A percentile compares a stretch with the other conserved stretches of the same genome.
Evolutionary conservation across 35 echinoderm and acorn worm genomes (phyloP).

Genomic region (Apostichopus californicus): DNA sequence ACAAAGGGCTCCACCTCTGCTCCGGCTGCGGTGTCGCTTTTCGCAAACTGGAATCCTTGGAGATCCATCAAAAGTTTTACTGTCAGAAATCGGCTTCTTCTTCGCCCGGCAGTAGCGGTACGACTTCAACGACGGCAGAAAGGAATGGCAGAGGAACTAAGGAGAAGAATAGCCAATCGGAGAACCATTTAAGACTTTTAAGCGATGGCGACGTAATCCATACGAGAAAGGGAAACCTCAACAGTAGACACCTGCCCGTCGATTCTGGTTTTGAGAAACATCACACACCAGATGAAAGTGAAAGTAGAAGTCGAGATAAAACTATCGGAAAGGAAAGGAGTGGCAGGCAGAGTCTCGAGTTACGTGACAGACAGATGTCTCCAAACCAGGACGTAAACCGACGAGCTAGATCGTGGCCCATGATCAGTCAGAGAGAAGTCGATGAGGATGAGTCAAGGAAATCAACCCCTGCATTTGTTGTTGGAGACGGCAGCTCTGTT

Average conservation of each 20-base stretch:
- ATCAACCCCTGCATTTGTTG: neutral
- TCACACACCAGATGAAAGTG: neutral
- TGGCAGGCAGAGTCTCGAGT: neutral
- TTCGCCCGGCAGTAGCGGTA: neutral
- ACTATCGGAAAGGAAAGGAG: neutral
- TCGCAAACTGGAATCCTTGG: constrained; percentile 66
- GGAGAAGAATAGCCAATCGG: neutral
- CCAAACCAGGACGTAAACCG: neutral
- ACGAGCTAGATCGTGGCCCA: neutral
- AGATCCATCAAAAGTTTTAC: constrained; percentile 71
- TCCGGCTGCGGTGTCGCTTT: constrained; percentile 61
- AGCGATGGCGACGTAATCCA: neutral
- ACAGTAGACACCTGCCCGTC: neutral
- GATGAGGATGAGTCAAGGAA: neutral
- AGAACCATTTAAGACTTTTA: neutral
- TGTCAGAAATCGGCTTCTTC: constrained; percentile 33
- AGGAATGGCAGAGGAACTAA: neutral
- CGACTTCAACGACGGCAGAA: neutral
- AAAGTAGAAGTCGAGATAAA: neutral
- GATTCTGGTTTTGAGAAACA: neutral
- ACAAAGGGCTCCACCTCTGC: constrained; percentile 51
- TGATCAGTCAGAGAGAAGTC: neutral
- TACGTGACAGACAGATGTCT: neutral
- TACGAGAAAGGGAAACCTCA: neutral
- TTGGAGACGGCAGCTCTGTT: too few relatives aligned